Conservation (phyloP, 1,140 invertebrate genomes). For the Atta texana region DNA sequence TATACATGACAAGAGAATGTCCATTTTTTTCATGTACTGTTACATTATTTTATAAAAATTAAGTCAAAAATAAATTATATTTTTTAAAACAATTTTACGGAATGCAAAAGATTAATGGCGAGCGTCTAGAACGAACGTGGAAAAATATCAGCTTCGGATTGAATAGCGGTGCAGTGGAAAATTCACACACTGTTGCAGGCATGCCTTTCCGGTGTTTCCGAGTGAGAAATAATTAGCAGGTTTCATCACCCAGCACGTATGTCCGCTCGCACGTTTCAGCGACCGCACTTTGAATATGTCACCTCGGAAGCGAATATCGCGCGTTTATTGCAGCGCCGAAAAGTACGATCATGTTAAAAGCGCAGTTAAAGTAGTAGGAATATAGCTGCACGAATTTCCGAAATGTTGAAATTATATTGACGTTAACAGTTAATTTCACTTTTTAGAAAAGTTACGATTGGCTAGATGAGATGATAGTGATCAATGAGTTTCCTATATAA, state of each 20-base stretch:
- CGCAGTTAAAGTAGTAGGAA: constrained; percentile 21
- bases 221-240: constrained; percentile 58
- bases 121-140: background rate
- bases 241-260: constrained; percentile 44
- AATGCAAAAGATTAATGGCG: constrained; percentile 18
- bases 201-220: constrained; percentile 46
- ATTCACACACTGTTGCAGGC: constrained; percentile 30
- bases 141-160: constrained; percentile 40
- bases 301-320: constrained; percentile 50
- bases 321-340: constrained; percentile 28
- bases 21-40: background rate
- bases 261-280: constrained; percentile 33
- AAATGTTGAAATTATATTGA: background rate
- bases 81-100: constrained; percentile 12
- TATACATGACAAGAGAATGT: background rate
- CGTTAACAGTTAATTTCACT: background rate
- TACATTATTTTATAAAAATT: background rate
- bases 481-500: background rate
- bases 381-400: background rate
- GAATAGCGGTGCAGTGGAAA: constrained; percentile 26
- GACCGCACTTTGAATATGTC: constrained; percentile 32
- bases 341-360: constrained; percentile 49
- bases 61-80: constrained; percentile 5
- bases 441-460: background rate
- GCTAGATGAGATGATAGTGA: background rate